phyloP scores from a whole-genome alignment of 2,888 invertebrate species.

The Nephrotoma guestfalica region DNA sequence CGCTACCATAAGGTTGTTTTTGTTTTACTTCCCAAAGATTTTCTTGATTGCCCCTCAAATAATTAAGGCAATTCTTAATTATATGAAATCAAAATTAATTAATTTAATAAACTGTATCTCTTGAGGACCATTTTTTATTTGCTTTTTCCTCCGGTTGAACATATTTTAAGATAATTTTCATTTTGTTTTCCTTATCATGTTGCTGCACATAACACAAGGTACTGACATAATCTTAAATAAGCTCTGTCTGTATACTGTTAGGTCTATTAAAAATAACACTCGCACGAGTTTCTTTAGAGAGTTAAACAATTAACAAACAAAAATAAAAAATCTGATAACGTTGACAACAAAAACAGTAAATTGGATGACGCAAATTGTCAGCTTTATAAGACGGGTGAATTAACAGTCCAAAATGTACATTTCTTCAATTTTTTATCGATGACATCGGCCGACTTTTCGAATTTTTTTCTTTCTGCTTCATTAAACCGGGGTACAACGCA shows the following conservation, averaged over 20 bases:
- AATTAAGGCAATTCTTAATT: not conserved
- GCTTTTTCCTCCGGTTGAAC: not conserved
- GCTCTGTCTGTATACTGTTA: too few relatives aligned
- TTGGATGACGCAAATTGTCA: not conserved
- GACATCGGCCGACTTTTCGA: constrained; percentile 42
- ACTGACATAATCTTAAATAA: too few relatives aligned
- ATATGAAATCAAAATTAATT: not conserved
- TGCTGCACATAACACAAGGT: too few relatives aligned
- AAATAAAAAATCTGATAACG: too few relatives aligned
- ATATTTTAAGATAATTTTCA: not conserved
- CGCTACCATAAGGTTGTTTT: not conserved
- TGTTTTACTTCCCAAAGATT: not conserved
- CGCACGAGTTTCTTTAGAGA: too few relatives aligned
- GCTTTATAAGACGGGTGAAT: not conserved
- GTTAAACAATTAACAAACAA: too few relatives aligned
- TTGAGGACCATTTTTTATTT: not conserved
- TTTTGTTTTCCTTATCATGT: not conserved
- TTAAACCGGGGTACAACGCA: constrained; percentile 50
- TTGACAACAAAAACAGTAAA: not conserved
- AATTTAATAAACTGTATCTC: not conserved
- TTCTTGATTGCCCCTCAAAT: not conserved
- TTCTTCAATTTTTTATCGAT: constrained; percentile 26
- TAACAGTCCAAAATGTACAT: not conserved
- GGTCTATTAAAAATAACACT: too few relatives aligned
- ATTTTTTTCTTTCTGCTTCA: constrained; percentile 36